A percentile compares a stretch with the other conserved stretches of the same genome.
phyloP scores from a whole-genome alignment of 2,113 vertebrate genomes.

The Tupaia tana region DNA sequence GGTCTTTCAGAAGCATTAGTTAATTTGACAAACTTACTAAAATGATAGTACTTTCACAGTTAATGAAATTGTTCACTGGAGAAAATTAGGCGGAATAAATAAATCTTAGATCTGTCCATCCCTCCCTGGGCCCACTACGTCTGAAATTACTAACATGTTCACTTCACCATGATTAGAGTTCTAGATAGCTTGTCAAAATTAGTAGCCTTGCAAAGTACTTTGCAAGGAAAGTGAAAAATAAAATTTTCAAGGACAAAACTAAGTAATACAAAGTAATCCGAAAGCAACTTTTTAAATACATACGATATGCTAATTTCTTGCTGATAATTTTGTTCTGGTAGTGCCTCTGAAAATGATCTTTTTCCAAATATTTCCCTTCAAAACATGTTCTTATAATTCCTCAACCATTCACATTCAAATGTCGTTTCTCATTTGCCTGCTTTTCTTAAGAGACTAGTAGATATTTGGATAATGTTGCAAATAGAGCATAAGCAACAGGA shows the following conservation, averaged over 20 bases:
- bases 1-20: neutral
- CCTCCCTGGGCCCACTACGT: neutral
- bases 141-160: neutral
- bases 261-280: neutral
- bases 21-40: neutral
- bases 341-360: neutral
- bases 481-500: conserved; percentile 1
- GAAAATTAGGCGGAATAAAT: neutral
- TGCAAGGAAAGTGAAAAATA: neutral
- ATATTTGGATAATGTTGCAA: neutral
- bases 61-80: neutral
- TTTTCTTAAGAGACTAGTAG: neutral
- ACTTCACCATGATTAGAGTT: neutral
- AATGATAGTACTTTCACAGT: neutral
- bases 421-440: neutral
- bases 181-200: neutral
- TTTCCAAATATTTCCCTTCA: neutral
- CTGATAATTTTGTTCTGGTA: neutral
- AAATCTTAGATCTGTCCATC: neutral
- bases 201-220: neutral
- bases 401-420: neutral
- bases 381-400: neutral
- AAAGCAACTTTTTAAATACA: neutral
- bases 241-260: neutral
- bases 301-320: neutral